Evolutionary conservation across 2,113 vertebrate genomes (phyloP).

Genomic region (Mastomys natalensis): DNA sequence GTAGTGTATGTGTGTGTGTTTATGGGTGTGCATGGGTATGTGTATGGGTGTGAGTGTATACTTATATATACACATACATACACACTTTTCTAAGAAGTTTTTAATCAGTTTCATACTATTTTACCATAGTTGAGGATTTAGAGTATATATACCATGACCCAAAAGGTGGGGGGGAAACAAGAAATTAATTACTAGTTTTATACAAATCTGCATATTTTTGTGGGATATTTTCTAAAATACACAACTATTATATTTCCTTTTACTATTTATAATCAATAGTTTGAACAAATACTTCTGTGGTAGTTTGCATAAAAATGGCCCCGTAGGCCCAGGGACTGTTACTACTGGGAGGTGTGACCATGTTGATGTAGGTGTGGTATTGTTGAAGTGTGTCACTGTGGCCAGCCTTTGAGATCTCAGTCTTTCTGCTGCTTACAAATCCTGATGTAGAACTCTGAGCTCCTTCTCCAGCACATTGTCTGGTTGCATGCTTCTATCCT

Average conservation of each 20-base stretch:
- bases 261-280: slow-evolving; percentile 5
- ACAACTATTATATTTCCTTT: slow-evolving; percentile 21
- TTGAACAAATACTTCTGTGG: not conserved
- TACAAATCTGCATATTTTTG: slow-evolving; percentile 36
- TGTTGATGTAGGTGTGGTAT: not conserved
- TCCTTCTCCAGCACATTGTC: not conserved
- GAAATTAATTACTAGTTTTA: slow-evolving; percentile 15
- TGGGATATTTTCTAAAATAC: not conserved
- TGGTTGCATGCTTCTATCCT: not conserved
- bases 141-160: not conserved
- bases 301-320: not conserved
- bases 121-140: slow-evolving; percentile 4
- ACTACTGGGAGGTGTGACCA: not conserved
- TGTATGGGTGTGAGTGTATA: too few relatives aligned
- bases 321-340: not conserved
- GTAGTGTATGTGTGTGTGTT: too few relatives aligned
- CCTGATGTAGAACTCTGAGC: not conserved
- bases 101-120: not conserved
- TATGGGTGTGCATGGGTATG: too few relatives aligned
- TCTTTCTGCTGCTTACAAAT: not conserved
- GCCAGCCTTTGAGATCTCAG: not conserved
- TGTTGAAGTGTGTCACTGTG: not conserved
- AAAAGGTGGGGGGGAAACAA: not conserved
- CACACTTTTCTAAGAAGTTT: not conserved
- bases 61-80: too few relatives aligned